Base-by-base conservation (phyloP, 2,888 invertebrate species). In the Ornithoptera alexandrae region DNA sequence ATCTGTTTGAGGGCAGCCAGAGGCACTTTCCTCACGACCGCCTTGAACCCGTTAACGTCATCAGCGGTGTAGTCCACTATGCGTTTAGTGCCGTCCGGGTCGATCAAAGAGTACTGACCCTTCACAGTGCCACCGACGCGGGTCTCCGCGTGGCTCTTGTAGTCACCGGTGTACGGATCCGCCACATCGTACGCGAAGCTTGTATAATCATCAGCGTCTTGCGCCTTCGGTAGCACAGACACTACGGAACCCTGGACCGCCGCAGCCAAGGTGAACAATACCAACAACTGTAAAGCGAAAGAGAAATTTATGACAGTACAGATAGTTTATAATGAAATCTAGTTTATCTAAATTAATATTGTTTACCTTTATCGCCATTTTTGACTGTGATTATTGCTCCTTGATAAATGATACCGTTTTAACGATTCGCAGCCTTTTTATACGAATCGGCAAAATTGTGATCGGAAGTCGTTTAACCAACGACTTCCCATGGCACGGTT, bases 121-220 rank as follows among this genome's bases (percentile, higher is more conserved):
- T 85, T 80, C 42, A 94, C 94, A 46, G 81, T 78, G 71, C 92
- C 93, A 18, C 93, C 93, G 62, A 82, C 81, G 74, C 93, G 91
- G 69, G 87, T 86, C 83, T 94, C 94, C 42, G 84, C 84, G 78
- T 93, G 93, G 81, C 89, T 92, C 83, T 94, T 93, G 84, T 79
- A 89, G 85, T 94, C 94, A 20, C 94, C 94, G 73, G 94, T 94
- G 81, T 86, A 83, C 75, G 91, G 88, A 79, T 94, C 94, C 57
- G 93, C 91, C 39, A 94, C 92, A 71, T 92, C 89, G 80, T 94
- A 94, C 0, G 90, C 80, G 85, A 92, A 94, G 81, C 91, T 91
- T 71, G 84, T 78, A 76, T 83, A 83, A 78, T 89, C 87, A 67
- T 78, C 74, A 84, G 84, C 86, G 64, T 72, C 71, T 39, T 67